phyloP scores from a whole-genome alignment of 30 jellyfish, hydroid and myxozoan genomes.

The Cassiopea andromeda region DNA sequence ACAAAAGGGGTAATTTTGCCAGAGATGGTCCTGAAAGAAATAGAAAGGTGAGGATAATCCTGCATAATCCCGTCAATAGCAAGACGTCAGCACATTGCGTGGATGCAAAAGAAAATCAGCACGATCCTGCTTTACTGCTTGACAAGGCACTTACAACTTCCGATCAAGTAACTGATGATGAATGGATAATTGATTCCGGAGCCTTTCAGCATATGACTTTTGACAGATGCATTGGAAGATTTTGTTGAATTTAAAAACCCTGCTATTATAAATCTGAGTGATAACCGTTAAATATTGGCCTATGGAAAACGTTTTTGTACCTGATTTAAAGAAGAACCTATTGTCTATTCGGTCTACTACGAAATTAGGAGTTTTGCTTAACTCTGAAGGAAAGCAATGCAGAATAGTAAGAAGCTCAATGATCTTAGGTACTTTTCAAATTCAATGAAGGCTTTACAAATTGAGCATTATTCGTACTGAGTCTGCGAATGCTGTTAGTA shows the following conservation, averaged over 20 bases:
- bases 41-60: too few species aligned
- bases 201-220: background rate
- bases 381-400: background rate
- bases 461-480: background rate
- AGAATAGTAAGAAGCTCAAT: background rate
- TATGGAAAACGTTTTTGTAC: background rate
- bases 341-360: background rate
- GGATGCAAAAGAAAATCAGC: too few species aligned
- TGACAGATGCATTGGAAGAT: background rate
- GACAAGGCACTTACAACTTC: background rate
- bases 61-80: too few species aligned
- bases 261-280: background rate
- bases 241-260: background rate
- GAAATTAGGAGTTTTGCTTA: background rate
- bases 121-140: background rate
- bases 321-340: background rate
- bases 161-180: background rate
- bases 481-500: background rate
- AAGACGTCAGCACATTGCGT: too few species aligned
- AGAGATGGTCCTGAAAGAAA: too few species aligned
- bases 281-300: background rate
- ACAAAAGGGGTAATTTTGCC: too few species aligned
- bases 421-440: too few species aligned
- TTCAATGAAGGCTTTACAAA: background rate
- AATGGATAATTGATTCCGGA: background rate